A percentile compares a stretch with the other conserved stretches of the same genome.
These are phyloP conservation scores for Drosophila pallidifrons DNA, from an alignment of 1,140 invertebrate genomes.

Conservation along the genomic window DNA sequence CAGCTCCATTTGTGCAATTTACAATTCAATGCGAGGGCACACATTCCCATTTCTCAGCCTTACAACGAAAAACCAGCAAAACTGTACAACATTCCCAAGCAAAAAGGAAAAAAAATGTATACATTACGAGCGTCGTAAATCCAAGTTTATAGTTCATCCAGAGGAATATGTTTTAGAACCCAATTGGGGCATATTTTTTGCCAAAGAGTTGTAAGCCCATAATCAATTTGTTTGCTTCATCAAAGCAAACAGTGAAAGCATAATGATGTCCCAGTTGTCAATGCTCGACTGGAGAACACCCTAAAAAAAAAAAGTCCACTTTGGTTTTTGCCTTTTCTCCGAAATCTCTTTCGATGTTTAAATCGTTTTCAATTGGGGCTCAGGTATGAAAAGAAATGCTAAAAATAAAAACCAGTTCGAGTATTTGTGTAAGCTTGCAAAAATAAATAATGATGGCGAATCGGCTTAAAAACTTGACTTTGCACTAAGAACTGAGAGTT, in stretches of 20 bases:
- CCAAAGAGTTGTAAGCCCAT: neutral
- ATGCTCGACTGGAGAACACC: neutral
- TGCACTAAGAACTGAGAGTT: neutral
- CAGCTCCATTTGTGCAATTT: constrained; percentile 26
- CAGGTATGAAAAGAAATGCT: neutral
- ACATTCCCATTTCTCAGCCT: neutral
- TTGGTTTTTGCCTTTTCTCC: neutral
- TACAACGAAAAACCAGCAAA: neutral
- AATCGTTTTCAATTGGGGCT: neutral
- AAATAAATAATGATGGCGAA: constrained; percentile 2
- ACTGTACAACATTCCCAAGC: neutral
- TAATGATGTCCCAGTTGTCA: neutral
- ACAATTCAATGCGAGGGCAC: constrained; percentile 30
- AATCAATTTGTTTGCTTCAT: neutral
- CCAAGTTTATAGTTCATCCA: neutral
- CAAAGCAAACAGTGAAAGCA: neutral
- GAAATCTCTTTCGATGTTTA: neutral
- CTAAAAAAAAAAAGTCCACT: neutral
- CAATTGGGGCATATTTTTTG: neutral
- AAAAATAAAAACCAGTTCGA: neutral
- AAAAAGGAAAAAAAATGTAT: neutral
- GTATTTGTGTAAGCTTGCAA: neutral
- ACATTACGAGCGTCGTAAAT: neutral
- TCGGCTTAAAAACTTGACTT: neutral
- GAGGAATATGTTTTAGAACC: neutral